Conservation (phyloP, 2,797 vertebrate species). For the Lutjanus argentimaculatus region DNA sequence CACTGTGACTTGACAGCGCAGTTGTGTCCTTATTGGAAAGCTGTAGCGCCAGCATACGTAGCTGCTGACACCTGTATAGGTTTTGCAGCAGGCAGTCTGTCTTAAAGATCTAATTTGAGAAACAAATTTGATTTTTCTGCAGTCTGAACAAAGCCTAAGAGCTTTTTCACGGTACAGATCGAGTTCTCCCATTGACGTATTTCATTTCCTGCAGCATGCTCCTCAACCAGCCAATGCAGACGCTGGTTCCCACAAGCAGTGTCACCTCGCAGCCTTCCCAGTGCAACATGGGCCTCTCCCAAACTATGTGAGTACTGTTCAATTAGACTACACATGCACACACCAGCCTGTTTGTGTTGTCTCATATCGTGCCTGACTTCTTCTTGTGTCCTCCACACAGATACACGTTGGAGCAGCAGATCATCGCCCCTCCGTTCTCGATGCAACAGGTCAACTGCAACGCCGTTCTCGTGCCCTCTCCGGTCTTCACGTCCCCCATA, state of each 20-base stretch:
- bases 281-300: constrained; percentile 85
- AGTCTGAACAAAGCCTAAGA: neutral
- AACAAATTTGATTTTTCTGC: too few species aligned
- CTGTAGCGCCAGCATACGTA: too few species aligned
- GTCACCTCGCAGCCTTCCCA: constrained; percentile 83
- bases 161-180: neutral
- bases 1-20: too few species aligned
- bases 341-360: neutral
- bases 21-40: too few species aligned
- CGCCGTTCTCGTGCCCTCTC: constrained; percentile 79
- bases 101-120: too few species aligned
- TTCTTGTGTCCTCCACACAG: constrained; percentile 72
- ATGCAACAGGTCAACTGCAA: constrained; percentile 86
- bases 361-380: constrained; percentile 22
- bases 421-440: constrained; percentile 82
- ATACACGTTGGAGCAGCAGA: constrained; percentile 87
- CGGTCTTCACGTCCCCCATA: constrained; percentile 85
- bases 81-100: too few species aligned
- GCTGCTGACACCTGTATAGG: too few species aligned
- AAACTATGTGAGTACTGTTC: constrained; percentile 82
- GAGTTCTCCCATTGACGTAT: constrained; percentile 29
- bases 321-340: neutral
- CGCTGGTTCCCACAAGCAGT: constrained; percentile 82
- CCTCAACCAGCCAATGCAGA: constrained; percentile 88
- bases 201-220: constrained; percentile 82